Evolutionary conservation across 2,797 vertebrate species (phyloP), one percentile per base, ranked within the genome.

Genomic region (Hydrophis major): DNA sequence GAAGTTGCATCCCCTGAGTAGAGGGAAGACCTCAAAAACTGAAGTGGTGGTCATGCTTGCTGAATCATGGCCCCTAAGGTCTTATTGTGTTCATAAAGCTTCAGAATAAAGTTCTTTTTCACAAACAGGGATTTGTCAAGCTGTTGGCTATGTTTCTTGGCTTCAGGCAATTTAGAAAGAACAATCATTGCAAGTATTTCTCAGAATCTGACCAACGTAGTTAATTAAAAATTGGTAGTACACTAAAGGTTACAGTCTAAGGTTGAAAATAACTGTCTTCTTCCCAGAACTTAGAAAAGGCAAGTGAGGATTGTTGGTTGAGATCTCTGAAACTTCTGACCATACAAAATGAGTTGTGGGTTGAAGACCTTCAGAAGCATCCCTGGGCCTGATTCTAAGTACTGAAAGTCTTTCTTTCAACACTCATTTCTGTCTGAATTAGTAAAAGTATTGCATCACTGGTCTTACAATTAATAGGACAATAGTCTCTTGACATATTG

Each of bases 391-490:
- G n/a, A 78, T 92, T 95, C 89, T 47, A 78, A 89, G 55, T 92
- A 61, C 91, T 92, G 78, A 60, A 92, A 74, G 60, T 63, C 13
- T 61, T 74, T 86, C 89, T 92, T 90, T 74, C 91, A 94, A 95
- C 32, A 78, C 22, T 92, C 56, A 32, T 94, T 94, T 94, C 89
- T 94, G 88, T 90, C 86, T 57, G 66, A 93, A 86, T 95, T 95
- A 96, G 57, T 63, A 96, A 95, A 94, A 89, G 94, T 42, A 22
- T 69, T 91, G 28, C 88, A 92, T 93, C 89, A 61, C 63, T 83
- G 50, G 92, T 90, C 93, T 90, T 63, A 90, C 32, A 94, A 93
- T 94, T 87, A 90, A 83, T 59, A 86, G 91, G 66, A 94, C 92
- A 78, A 2, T 89, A 91, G 60, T 94, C 59, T 87, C 95, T 50